phyloP scores from a whole-genome alignment of 2,888 invertebrate genomes.

The Nomada hirtipes region DNA sequence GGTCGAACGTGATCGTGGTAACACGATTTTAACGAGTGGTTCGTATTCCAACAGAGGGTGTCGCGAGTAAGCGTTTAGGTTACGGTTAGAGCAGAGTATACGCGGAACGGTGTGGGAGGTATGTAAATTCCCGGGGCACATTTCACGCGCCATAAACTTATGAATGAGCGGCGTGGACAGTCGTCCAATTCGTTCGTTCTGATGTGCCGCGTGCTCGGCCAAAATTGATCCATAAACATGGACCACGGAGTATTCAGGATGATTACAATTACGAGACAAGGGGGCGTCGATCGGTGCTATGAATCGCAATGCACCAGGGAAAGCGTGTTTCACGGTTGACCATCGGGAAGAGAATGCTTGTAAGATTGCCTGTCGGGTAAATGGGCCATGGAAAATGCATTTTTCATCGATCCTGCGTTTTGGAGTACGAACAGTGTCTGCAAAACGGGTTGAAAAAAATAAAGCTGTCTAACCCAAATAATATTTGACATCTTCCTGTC shows the following conservation, averaged over 20 bases:
- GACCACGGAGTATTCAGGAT: constrained; percentile 19
- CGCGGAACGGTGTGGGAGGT: constrained; percentile 43
- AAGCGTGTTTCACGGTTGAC: not conserved
- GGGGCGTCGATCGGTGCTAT: constrained; percentile 2
- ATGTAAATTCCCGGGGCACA: constrained; percentile 56
- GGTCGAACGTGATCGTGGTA: not conserved
- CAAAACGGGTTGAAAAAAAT: no score
- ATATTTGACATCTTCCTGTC: no score
- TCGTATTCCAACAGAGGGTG: constrained; percentile 34
- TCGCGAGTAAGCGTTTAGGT: constrained; percentile 54
- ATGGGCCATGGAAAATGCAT: not conserved
- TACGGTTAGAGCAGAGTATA: constrained; percentile 38
- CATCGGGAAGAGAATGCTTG: not conserved
- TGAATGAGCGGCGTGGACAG: constrained; percentile 53
- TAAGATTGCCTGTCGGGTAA: no score
- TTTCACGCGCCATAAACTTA: constrained; percentile 70
- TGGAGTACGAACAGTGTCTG: no score
- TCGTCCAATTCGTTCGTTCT: constrained; percentile 38
- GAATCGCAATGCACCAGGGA: not conserved
- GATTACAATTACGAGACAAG: constrained; percentile 29
- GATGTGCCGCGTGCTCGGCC: constrained; percentile 4
- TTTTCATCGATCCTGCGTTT: not conserved
- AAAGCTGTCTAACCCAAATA: no score
- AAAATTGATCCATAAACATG: constrained; percentile 42
- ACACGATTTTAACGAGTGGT: constrained; percentile 1